Conservation (phyloP, 2,797 vertebrate species). For the Typhlichthys subterraneus region DNA sequence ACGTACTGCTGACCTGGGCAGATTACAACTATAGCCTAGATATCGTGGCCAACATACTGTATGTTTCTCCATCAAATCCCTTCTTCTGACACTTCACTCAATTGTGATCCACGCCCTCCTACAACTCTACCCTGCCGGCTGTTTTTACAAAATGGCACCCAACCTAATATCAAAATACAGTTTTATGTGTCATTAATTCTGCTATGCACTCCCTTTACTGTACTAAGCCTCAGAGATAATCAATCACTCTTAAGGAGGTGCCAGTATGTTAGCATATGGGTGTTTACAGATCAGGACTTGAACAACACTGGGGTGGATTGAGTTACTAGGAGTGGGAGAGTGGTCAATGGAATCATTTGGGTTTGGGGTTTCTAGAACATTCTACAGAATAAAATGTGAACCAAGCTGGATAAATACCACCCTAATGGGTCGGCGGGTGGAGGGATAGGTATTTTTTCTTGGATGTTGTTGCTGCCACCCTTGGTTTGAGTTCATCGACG, state of each 20-base stretch:
- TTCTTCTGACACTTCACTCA: slow-evolving; percentile 53
- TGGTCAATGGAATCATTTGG: slow-evolving; percentile 53
- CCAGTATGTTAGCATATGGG: slow-evolving; percentile 67
- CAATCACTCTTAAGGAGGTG: slow-evolving; percentile 71
- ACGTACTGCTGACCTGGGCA: slow-evolving; percentile 76
- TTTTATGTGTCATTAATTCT: slow-evolving; percentile 71
- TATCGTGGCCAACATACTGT: slow-evolving; percentile 36
- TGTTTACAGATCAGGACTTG: slow-evolving; percentile 47
- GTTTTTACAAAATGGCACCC: slow-evolving; percentile 69
- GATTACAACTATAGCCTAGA: slow-evolving; percentile 46
- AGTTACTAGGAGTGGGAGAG: slow-evolving; percentile 64
- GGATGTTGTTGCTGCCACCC: slow-evolving; percentile 65
- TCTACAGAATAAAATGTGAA: slow-evolving; percentile 61
- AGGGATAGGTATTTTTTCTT: slow-evolving; percentile 63
- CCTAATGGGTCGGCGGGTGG: slow-evolving; percentile 56
- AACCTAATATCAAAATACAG: slow-evolving; percentile 65
- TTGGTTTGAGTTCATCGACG: slow-evolving; percentile 54
- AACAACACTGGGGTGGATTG: slow-evolving; percentile 60
- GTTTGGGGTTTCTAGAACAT: slow-evolving; percentile 61
- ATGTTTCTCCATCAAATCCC: slow-evolving; percentile 65
- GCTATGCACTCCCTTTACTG: slow-evolving; percentile 41
- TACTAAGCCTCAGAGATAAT: slow-evolving; percentile 61
- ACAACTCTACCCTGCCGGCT: slow-evolving; percentile 44
- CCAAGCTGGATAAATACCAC: slow-evolving; percentile 71
- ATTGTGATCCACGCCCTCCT: slow-evolving; percentile 33